Conservation (phyloP, 2,888 invertebrate genomes). For the Andrena flavipes region DNA sequence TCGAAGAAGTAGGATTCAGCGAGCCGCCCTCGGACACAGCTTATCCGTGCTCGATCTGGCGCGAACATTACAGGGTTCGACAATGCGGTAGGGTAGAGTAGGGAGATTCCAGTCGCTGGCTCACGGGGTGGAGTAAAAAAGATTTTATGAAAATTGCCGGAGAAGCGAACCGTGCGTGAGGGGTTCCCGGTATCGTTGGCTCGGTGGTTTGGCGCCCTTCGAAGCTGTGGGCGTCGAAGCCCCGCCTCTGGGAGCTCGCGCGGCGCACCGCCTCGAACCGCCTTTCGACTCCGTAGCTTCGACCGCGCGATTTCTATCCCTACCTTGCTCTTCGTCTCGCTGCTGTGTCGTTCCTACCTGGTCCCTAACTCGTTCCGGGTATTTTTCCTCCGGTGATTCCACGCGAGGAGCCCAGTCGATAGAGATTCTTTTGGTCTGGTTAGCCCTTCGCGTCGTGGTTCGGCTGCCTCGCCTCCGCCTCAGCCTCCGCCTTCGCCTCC, state of each 20-base stretch:
- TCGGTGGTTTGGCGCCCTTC: slow-evolving; percentile 35
- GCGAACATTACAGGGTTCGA: slow-evolving; percentile 75
- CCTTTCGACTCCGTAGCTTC: slow-evolving; percentile 24
- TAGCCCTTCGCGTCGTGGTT: slow-evolving; percentile 5
- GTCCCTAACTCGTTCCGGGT: background rate
- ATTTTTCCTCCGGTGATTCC: slow-evolving; percentile 16
- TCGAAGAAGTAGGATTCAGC: slow-evolving; percentile 71
- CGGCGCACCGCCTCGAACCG: slow-evolving; percentile 47
- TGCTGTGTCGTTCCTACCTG: slow-evolving; percentile 8
- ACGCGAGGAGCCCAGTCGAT: background rate
- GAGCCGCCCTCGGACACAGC: slow-evolving; percentile 17
- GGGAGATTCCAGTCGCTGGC: slow-evolving; percentile 1
- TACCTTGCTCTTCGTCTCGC: background rate
- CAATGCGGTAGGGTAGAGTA: slow-evolving; percentile 42
- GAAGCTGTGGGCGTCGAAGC: slow-evolving; percentile 63
- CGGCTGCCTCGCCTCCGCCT: slow-evolving; percentile 9
- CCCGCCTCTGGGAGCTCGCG: slow-evolving; percentile 49
- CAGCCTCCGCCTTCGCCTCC: slow-evolving; percentile 24
- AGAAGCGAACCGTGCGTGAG: slow-evolving; percentile 1
- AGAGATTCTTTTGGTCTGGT: background rate
- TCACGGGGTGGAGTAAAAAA: slow-evolving; percentile 30
- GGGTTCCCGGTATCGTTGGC: slow-evolving; percentile 12
- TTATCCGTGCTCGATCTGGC: slow-evolving; percentile 77
- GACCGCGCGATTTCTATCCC: slow-evolving; percentile 1
- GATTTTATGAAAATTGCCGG: slow-evolving; percentile 60